Evolutionary conservation across 2,888 invertebrate species (phyloP), one percentile per base, ranked within the genome.

Genomic region (Epinotia demarniana): DNA sequence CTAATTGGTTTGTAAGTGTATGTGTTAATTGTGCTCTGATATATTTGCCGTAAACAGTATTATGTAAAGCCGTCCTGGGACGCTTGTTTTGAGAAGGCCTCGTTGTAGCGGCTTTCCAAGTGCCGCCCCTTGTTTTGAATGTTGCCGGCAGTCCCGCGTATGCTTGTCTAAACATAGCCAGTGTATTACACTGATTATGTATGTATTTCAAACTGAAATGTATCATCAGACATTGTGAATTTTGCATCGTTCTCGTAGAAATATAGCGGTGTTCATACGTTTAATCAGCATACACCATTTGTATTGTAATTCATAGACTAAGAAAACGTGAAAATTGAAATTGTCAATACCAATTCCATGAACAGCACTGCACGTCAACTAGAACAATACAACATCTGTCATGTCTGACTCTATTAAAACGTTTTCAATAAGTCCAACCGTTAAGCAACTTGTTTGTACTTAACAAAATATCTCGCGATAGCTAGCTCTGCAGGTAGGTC

Each of bases 1-100:
- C 33, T 33, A 49, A 49, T 5, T 49, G 16, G 5, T n/a, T n/a
- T 16, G 1, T n/a, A 53, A 53, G 49, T 13, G 13, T 49, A 49
- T 49, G 49, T 49, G 49, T 49, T 49, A 5, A 49, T 13, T 16
- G 13, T 5, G 49, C 13, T 49, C 49, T 53, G 16, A 53, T 53
- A 16, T 1, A 6, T 6, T 53, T 53, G 16, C n/a, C 46, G 46
- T 8, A n/a, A 53, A 13, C n/a, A 53, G 49, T n/a, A n/a, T n/a
- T 53, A n/a, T 53, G 49, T 53, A 53, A 53, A 53, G n/a, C 16
- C 16, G 67, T 43, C 57, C 43, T 33, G 0, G 9, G 43, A 16
- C 16, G 23, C 46, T 64, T 75, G 75, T 75, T 75, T 71, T 71
- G 66, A 71, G 18, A 75, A 75, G 55, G 19, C 57, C 27, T 2